Evolutionary conservation across 2,797 vertebrate species (phyloP).

Genomic region (Oreortyx pictus): DNA sequence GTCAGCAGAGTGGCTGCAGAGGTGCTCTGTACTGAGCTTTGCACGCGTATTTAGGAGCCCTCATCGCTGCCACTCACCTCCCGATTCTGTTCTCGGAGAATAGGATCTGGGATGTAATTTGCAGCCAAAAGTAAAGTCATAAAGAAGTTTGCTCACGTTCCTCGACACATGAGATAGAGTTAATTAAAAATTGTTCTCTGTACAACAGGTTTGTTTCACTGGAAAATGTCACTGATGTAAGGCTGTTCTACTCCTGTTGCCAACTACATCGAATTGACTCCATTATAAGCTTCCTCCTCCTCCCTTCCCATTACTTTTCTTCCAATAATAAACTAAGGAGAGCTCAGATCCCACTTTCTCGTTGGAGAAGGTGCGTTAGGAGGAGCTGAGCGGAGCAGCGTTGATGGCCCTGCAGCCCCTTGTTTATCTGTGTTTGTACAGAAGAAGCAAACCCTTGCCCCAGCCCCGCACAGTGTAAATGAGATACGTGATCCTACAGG

Average conservation of each 20-base stretch:
- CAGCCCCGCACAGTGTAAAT: neutral
- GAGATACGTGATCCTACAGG: conserved; percentile 61
- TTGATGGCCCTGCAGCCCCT: neutral
- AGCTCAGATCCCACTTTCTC: conserved; percentile 22
- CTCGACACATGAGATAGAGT: conserved; percentile 77
- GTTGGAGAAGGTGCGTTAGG: conserved; percentile 47
- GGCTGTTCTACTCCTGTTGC: conserved; percentile 66
- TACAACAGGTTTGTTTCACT: conserved; percentile 76
- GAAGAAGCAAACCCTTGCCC: neutral
- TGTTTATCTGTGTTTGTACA: conserved; percentile 31
- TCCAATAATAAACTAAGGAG: conserved; percentile 50
- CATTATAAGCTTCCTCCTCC: conserved; percentile 54
- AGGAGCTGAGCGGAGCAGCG: conserved; percentile 16
- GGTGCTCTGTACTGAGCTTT: conserved; percentile 68
- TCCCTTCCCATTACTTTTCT: conserved; percentile 46
- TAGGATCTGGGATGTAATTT: conserved; percentile 73
- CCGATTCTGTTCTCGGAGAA: conserved; percentile 80
- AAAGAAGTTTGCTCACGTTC: conserved; percentile 80
- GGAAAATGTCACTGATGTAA: conserved; percentile 77
- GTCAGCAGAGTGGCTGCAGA: conserved; percentile 52
- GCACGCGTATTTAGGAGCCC: conserved; percentile 76
- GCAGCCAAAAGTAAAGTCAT: conserved; percentile 74
- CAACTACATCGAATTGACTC: conserved; percentile 68
- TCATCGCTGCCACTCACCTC: conserved; percentile 73
- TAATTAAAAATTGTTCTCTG: conserved; percentile 81